Evolutionary conservation across 2,888 invertebrate species (phyloP).

Genomic region (Willowsia nigromaculata): DNA sequence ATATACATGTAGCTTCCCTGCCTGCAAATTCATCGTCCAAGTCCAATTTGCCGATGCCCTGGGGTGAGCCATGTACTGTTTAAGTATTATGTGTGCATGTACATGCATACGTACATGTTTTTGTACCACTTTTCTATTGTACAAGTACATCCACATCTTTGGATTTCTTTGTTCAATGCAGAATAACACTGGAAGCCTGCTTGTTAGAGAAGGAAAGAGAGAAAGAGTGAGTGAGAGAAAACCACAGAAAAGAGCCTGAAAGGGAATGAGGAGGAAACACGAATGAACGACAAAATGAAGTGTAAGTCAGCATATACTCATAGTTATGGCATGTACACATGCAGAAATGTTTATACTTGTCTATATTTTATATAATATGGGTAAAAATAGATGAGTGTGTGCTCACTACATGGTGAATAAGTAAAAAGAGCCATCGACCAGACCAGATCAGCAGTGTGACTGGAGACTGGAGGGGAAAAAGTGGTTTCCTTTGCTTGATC

Average conservation of each 20-base stretch:
- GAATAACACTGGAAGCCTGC: conserved; percentile 1
- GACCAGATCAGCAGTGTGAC: conserved; percentile 43
- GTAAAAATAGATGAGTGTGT: neutral
- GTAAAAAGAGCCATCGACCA: conserved; percentile 39
- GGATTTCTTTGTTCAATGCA: neutral
- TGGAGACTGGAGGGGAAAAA: conserved; percentile 42
- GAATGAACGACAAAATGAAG: conserved; percentile 54
- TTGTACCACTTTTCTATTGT: conserved; percentile 38
- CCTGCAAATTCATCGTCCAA: conserved; percentile 62
- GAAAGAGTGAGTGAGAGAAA: conserved; percentile 28
- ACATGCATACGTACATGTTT: conserved; percentile 46
- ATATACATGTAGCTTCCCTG: conserved; percentile 30
- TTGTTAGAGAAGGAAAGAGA: conserved; percentile 41
- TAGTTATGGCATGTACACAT: neutral
- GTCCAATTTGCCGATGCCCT: conserved; percentile 70
- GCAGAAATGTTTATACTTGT: neutral
- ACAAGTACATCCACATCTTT: neutral
- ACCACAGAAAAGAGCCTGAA: conserved; percentile 66
- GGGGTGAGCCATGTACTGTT: conserved; percentile 63
- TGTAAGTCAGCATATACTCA: neutral
- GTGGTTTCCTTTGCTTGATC: conserved; percentile 62
- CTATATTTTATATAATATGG: neutral
- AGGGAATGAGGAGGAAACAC: conserved; percentile 45
- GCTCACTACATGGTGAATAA: neutral
- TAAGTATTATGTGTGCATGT: conserved; percentile 47